phyloP scores from a whole-genome alignment of 2,888 invertebrate genomes.

The Steinernema scapterisci region DNA sequence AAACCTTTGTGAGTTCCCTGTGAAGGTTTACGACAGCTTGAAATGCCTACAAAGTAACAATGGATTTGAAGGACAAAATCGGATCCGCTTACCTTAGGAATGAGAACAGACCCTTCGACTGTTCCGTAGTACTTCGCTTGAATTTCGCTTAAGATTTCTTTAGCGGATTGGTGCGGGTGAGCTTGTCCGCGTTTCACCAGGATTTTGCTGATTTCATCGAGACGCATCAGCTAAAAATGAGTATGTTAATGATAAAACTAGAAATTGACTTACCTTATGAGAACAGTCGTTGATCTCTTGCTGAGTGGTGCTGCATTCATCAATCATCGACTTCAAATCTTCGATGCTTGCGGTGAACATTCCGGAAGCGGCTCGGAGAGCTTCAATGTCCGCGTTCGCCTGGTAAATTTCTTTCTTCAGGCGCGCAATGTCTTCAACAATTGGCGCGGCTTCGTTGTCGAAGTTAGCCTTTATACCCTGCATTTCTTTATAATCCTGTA shows the following conservation, averaged over 20 bases:
- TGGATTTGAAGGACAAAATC: too few species aligned
- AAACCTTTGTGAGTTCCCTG: background rate
- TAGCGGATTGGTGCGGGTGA: background rate
- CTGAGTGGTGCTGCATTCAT: background rate
- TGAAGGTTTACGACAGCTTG: background rate
- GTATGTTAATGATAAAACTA: background rate
- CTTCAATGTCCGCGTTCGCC: background rate
- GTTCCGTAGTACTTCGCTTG: conserved; percentile 1
- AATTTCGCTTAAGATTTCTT: background rate
- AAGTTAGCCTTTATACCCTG: background rate
- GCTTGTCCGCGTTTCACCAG: background rate
- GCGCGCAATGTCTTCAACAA: background rate
- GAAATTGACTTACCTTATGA: background rate
- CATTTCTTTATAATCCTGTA: conserved; percentile 8
- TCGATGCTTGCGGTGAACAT: background rate
- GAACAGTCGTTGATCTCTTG: background rate
- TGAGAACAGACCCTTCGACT: conserved; percentile 5
- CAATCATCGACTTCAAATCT: background rate
- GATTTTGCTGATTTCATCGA: background rate
- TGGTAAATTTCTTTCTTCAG: background rate
- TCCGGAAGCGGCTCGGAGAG: background rate
- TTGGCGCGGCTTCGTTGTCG: background rate
- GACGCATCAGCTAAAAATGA: background rate
- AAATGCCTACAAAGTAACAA: background rate
- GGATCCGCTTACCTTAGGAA: background rate